Evolutionary conservation across 2,113 vertebrate genomes (phyloP).

Genomic region (Perca flavescens): DNA sequence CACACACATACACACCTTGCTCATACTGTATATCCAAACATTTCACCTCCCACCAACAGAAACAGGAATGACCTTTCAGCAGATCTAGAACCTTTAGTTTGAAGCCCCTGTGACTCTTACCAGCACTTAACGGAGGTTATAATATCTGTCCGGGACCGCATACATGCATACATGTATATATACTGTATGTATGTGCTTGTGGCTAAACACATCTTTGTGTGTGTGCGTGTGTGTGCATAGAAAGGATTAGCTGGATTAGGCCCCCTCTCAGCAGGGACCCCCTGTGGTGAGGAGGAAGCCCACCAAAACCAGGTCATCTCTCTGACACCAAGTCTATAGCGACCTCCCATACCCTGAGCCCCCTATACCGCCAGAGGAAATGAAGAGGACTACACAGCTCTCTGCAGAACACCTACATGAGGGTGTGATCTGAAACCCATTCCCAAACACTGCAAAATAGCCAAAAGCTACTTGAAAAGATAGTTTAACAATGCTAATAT

Average conservation of each 20-base stretch:
- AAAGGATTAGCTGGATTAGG: conserved; percentile 87
- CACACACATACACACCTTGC: conserved; percentile 6
- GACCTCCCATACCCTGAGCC: conserved; percentile 65
- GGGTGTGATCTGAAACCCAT: not conserved
- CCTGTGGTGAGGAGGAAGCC: conserved; percentile 80
- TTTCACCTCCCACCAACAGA: not conserved
- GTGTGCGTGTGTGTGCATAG: conserved; percentile 66
- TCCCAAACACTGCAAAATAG: not conserved
- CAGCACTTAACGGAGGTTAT: not conserved
- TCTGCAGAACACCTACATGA: not conserved
- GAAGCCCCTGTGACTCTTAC: not conserved
- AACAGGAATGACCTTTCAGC: not conserved
- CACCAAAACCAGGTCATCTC: conserved; percentile 77
- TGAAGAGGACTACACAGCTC: not conserved
- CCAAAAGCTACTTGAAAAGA: not conserved
- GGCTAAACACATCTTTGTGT: conserved; percentile 52
- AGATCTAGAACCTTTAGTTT: not conserved
- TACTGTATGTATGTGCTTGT: conserved; percentile 32
- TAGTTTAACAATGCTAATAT: not conserved
- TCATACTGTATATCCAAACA: not conserved
- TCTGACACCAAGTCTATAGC: conserved; percentile 58
- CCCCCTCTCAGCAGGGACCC: conserved; percentile 77
- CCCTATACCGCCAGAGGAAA: not conserved
- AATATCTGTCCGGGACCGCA: not conserved
- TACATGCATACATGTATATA: not conserved